Conservation (phyloP, 2,113 vertebrate genomes). For the Brachyhypopomus gauderio region DNA sequence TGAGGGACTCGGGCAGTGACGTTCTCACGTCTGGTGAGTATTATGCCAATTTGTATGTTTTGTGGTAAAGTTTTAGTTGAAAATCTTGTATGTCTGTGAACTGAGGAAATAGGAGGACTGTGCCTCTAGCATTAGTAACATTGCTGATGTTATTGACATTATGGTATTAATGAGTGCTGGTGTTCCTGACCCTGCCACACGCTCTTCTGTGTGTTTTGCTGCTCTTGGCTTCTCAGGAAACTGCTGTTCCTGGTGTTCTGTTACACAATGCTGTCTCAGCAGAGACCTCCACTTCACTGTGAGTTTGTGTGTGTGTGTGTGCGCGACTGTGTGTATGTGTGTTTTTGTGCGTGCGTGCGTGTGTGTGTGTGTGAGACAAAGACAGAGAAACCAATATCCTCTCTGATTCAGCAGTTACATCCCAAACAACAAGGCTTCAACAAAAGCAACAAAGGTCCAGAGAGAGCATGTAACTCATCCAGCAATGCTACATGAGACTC, state of each 20-base stretch:
- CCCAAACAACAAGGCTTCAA: constrained; percentile 49
- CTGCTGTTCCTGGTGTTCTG: constrained; percentile 37
- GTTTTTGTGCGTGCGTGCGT: constrained; percentile 12
- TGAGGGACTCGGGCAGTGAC: too few species aligned
- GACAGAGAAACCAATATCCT: constrained; percentile 37
- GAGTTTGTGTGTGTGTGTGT: constrained; percentile 25
- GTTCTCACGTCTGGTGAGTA: not conserved
- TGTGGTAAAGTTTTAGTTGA: not conserved
- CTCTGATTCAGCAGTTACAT: constrained; percentile 38
- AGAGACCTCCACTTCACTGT: constrained; percentile 43
- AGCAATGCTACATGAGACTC: not conserved
- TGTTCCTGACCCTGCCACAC: too few species aligned
- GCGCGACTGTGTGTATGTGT: constrained; percentile 25
- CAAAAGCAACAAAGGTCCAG: constrained; percentile 36
- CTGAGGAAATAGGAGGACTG: not conserved
- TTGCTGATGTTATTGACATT: not conserved
- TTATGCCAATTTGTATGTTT: not conserved
- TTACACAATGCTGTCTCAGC: constrained; percentile 49
- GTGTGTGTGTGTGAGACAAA: constrained; percentile 1
- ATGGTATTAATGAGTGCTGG: too few species aligned
- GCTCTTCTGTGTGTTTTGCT: constrained; percentile 21
- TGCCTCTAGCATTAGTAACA: constrained; percentile 2
- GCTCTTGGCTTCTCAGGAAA: constrained; percentile 34
- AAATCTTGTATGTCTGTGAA: not conserved
- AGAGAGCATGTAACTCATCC: constrained; percentile 37